phyloP scores from a whole-genome alignment of 1,140 invertebrate genomes.

The Anoplolepis gracilipes region DNA sequence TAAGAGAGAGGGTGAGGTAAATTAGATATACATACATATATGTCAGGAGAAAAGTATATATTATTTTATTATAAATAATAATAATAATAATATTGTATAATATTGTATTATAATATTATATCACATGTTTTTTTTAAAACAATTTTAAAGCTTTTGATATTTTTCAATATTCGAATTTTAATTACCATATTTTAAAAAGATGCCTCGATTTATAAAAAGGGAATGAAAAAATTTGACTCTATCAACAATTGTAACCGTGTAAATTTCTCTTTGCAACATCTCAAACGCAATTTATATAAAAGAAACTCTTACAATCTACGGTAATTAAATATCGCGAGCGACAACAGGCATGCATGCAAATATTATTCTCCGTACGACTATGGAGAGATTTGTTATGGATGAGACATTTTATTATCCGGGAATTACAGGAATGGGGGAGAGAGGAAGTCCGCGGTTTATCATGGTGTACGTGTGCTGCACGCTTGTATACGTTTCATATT shows the following conservation, averaged over 20 bases:
- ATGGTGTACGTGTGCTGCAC: no score
- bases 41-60: no score
- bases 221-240: neutral
- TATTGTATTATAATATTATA: no score
- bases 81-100: no score
- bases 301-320: neutral
- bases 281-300: neutral
- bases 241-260: neutral
- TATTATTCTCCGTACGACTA: neutral
- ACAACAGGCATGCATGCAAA: neutral
- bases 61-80: no score
- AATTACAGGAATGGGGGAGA: neutral
- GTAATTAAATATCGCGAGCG: neutral
- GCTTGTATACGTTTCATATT: slow-evolving; percentile 4
- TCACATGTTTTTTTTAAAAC: neutral
- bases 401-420: neutral
- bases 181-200: neutral
- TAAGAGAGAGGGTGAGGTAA: neutral
- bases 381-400: neutral
- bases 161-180: neutral
- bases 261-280: slow-evolving; percentile 1
- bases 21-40: slow-evolving; percentile 31
- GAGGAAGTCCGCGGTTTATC: neutral
- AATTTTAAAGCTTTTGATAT: neutral
- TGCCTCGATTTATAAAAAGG: neutral